These are phyloP conservation scores for Boloria euphrosyne DNA, from an alignment of 2,888 invertebrate species.

Conservation along the genomic window DNA sequence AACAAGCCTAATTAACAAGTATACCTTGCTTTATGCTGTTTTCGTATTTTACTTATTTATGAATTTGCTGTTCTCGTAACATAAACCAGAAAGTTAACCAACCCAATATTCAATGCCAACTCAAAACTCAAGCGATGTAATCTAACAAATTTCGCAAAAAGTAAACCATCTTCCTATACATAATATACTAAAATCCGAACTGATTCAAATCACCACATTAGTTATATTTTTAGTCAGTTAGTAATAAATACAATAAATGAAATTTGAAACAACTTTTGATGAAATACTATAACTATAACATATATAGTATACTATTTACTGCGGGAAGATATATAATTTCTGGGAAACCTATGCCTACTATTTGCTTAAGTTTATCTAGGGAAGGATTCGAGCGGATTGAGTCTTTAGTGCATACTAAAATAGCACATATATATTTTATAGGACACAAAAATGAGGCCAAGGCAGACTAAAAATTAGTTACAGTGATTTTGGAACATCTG, in stretches of 20 bases:
- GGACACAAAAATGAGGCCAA: background rate
- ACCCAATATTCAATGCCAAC: background rate
- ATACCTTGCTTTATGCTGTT: slow-evolving; percentile 2
- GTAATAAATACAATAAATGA: too few relatives aligned
- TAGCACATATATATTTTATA: background rate
- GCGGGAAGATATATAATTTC: background rate
- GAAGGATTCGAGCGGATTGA: too few relatives aligned
- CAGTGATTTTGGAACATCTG: background rate
- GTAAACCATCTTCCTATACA: too few relatives aligned
- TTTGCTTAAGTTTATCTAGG: too few relatives aligned
- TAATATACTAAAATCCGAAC: too few relatives aligned
- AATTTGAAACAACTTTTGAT: too few relatives aligned
- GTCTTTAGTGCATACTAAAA: background rate
- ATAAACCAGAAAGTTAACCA: slow-evolving; percentile 3
- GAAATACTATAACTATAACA: too few relatives aligned
- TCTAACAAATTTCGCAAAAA: background rate
- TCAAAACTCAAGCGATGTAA: background rate
- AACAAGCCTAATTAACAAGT: slow-evolving; percentile 9
- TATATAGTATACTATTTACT: background rate
- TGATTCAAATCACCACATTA: too few relatives aligned
- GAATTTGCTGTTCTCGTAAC: slow-evolving; percentile 2
- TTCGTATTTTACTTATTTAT: slow-evolving; percentile 10
- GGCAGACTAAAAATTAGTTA: background rate
- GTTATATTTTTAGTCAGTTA: too few relatives aligned
- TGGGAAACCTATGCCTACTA: too few relatives aligned